Evolutionary conservation across 2,113 vertebrate species (phyloP).

Genomic region (Merops nubicus): DNA sequence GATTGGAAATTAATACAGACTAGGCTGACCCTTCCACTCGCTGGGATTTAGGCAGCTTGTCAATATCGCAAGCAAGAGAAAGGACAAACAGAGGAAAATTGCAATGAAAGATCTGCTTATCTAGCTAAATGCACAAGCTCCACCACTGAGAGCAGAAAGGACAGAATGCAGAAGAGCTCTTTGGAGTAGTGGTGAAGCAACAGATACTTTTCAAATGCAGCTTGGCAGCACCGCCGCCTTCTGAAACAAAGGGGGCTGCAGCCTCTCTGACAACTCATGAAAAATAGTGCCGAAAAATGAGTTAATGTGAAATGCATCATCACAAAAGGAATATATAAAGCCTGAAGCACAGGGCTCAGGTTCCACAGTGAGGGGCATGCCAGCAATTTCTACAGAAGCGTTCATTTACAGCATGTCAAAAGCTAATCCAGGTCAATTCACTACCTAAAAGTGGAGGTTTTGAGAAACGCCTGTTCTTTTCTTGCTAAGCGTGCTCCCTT

Average conservation of each 20-base stretch:
- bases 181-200: constrained; percentile 36
- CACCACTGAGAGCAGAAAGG: neutral
- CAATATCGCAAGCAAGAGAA: constrained; percentile 41
- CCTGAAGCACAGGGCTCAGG: neutral
- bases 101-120: constrained; percentile 58
- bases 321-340: constrained; percentile 38
- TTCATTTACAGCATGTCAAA: constrained; percentile 57
- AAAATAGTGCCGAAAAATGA: constrained; percentile 47
- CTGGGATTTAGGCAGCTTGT: constrained; percentile 30
- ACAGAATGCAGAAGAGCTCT: constrained; percentile 45
- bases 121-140: constrained; percentile 40
- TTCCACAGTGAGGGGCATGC: neutral
- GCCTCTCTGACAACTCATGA: constrained; percentile 30
- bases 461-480: constrained; percentile 48
- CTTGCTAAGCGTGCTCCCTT: constrained; percentile 39
- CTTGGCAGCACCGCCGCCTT: constrained; percentile 10
- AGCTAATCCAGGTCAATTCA: constrained; percentile 66
- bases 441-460: constrained; percentile 45
- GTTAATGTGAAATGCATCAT: constrained; percentile 36
- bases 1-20: constrained; percentile 32
- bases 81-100: constrained; percentile 46
- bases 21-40: neutral
- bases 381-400: constrained; percentile 16
- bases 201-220: constrained; percentile 34
- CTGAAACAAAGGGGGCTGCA: constrained; percentile 33